These are phyloP conservation scores for Meiosimyza decipiens DNA, from an alignment of 2,888 invertebrate genomes.

Conservation along the genomic window DNA sequence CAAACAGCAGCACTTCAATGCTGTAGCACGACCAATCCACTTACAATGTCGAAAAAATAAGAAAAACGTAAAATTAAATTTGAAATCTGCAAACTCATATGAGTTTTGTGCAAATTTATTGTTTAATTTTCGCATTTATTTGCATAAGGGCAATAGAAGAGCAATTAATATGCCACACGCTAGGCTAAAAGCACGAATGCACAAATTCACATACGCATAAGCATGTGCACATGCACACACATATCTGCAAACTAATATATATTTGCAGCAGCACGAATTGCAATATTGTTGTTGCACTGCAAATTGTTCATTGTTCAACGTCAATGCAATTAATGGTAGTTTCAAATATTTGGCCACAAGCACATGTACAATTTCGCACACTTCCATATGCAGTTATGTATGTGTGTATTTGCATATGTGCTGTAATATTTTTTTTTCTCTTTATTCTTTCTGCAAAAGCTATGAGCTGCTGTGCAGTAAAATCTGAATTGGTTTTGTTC, in stretches of 20 bases:
- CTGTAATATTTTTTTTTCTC: background rate
- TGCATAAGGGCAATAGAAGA: conserved; percentile 41
- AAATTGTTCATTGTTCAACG: conserved; percentile 30
- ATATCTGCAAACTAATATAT: background rate
- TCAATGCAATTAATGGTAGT: conserved; percentile 29
- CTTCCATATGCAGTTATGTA: background rate
- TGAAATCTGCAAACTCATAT: background rate
- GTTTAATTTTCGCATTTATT: conserved; percentile 28
- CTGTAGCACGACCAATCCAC: background rate
- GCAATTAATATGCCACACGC: conserved; percentile 45
- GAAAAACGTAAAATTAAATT: too few relatives aligned
- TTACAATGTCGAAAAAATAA: background rate
- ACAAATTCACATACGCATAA: conserved; percentile 30
- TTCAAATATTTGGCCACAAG: conserved; percentile 25
- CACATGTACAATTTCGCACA: background rate
- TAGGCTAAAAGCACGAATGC: conserved; percentile 24
- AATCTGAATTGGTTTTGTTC: too few relatives aligned
- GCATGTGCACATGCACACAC: background rate
- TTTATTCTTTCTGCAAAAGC: background rate
- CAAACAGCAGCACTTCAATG: background rate
- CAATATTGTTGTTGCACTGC: conserved; percentile 39
- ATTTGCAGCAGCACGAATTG: conserved; percentile 20
- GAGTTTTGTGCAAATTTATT: conserved; percentile 18
- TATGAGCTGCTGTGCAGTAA: too few relatives aligned
- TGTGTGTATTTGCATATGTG: background rate